Base-by-base conservation (phyloP, 2,113 vertebrate species). In the Sander lucioperca region DNA sequence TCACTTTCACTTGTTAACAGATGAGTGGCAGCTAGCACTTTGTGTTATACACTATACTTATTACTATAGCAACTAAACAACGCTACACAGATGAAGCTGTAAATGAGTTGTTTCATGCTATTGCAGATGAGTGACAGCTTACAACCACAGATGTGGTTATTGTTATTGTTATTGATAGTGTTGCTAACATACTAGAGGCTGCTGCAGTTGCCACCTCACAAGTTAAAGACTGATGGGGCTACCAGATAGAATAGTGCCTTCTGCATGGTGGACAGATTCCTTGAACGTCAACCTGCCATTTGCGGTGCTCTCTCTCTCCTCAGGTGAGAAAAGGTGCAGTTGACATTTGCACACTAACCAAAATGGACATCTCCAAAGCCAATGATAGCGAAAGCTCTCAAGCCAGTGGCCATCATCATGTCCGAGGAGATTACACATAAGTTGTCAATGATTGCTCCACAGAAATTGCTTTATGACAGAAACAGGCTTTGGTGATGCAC, bases 331-430 rank as follows among this genome's bases (percentile, higher is more conserved):
- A 30, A 65, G 43, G 50, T 61, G 51, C 69, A 62, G 61, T 25
- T 73, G 69, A 80, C 69, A 73, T 73, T 64, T 77, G n/a, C 61
- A 77, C 59, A 72, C 53, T 59, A 45, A 59, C 67, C 14, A 19
- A 66, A 74, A 67, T 50, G 11, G 25, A 80, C 57, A 54, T 72
- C 48, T 61, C 33, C 23, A 56, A 81, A 61, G 63, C 45, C 21
- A 30, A 27, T n/a, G 27, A 53, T 58, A 25, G 72, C 5, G 4
- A 73, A 50, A 21, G 3, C 50, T 57, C 12, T 39, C 33, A 25
- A n/a, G n/a, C 6, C 25, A 67, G 50, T 25, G 8, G 39, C 39
- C 14, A 14, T 19, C 73, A 71, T 83, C 58, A 50, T 43, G 51
- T 77, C 36, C 0, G 19, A 12, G 59, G 13, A 71, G 25, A 71